Evolutionary conservation across 2,797 vertebrate genomes (phyloP).

Genomic region (Sternarchorhynchus goeldii): DNA sequence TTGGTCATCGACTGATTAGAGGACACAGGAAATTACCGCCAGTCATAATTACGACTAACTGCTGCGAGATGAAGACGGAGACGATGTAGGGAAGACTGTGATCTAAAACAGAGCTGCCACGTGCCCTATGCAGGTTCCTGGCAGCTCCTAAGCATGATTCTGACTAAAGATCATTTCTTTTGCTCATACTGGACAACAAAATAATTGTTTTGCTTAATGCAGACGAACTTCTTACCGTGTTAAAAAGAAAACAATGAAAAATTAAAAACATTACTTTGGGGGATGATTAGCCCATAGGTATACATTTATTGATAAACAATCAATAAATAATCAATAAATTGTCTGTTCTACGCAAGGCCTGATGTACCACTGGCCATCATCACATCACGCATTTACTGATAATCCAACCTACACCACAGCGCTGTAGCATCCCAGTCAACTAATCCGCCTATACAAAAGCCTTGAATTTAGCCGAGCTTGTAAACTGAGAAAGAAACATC

Average conservation of each 20-base stretch:
- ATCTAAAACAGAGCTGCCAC: conserved; percentile 54
- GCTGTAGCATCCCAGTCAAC: no score
- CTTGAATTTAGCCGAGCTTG: no score
- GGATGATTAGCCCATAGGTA: not conserved
- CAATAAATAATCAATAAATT: no score
- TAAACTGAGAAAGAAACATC: no score
- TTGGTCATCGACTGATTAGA: conserved; percentile 63
- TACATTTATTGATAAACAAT: no score
- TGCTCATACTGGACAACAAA: not conserved
- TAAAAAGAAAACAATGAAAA: no score
- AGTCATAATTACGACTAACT: conserved; percentile 55
- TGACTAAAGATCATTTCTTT: not conserved
- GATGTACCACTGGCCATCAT: no score
- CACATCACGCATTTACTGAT: no score
- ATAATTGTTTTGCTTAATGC: not conserved
- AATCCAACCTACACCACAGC: no score
- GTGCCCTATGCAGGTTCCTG: conserved; percentile 4
- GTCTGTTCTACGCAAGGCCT: no score
- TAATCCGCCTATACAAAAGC: no score
- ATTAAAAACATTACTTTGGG: not conserved
- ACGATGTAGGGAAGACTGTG: conserved; percentile 51
- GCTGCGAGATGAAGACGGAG: conserved; percentile 48
- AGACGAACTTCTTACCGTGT: no score
- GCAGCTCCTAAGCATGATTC: not conserved
- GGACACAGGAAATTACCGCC: conserved; percentile 65